phyloP scores from a whole-genome alignment of 2,113 vertebrate genomes.

The Trichechus manatus region DNA sequence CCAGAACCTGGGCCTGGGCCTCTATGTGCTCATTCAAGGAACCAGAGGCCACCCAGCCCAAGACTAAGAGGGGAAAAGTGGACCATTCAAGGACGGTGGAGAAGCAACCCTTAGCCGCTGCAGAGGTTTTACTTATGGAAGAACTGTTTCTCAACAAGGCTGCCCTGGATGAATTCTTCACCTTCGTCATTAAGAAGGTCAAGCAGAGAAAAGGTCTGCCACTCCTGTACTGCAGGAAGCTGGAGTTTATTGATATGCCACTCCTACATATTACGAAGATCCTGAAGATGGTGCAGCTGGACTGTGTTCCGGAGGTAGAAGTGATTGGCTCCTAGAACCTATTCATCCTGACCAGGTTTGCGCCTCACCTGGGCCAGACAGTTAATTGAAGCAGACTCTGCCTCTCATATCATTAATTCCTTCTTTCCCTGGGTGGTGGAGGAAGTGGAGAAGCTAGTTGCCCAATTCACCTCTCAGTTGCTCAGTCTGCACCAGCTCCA shows the following conservation, averaged over 20 bases:
- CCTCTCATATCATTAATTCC: neutral
- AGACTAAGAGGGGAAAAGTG: too few relatives aligned
- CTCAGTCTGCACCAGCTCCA: neutral
- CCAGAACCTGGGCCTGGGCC: too few relatives aligned
- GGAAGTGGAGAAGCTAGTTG: accelerated
- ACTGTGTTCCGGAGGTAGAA: neutral
- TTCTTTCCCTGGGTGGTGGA: neutral
- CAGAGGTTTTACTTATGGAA: neutral
- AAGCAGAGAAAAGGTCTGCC: too few relatives aligned
- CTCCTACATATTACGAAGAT: too few relatives aligned
- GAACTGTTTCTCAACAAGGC: neutral
- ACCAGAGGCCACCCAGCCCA: too few relatives aligned
- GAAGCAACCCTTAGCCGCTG: too few relatives aligned
- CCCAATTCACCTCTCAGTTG: neutral
- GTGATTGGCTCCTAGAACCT: neutral
- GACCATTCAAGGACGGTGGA: too few relatives aligned
- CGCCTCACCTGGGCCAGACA: neutral
- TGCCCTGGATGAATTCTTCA: neutral
- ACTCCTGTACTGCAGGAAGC: too few relatives aligned
- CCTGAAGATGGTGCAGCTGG: neutral
- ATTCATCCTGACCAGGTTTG: neutral
- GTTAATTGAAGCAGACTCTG: neutral
- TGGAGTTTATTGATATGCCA: too few relatives aligned
- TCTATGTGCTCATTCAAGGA: too few relatives aligned
- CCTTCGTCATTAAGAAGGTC: neutral